Evolutionary conservation across 2,113 vertebrate species (phyloP), one percentile per base, ranked within the genome.

Genomic region (Helogale parvula): DNA sequence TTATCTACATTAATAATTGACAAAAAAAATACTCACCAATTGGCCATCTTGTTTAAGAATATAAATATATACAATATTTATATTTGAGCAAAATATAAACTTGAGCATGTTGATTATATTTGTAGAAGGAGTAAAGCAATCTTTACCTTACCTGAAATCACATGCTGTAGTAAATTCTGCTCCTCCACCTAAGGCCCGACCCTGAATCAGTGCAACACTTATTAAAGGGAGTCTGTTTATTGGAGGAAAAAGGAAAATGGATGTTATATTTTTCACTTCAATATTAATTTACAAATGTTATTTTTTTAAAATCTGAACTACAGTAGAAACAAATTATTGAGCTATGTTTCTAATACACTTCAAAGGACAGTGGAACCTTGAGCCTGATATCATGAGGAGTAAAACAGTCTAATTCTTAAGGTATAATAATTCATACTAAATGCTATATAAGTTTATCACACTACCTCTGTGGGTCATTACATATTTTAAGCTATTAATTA

Each of bases 121-220:
- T 93, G 31, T 90, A 38, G 3, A 66, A 72, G 38, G 17, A 82
- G 5, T 66, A 66, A 93, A n/a, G 38, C 57, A 27, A 25, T 52
- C 71, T 76, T 82, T 29, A 68, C 25, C 97, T 85, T 98, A 99
- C 99, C 99, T 99, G 98, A 99, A 99, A 98, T 99, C 99, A 97
- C 99, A 99, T 3, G 99, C 99, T 4, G 99, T 99, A 31, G 98
- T 98, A 94, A 99, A 96, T 96, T 99, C 99, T 86, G 99, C 99
- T 52, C 99, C 99, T 96, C 99, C 99, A 93, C 99, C 99, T 69
- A 99, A 29, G 1, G 99, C 99, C 94, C 98, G 98, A 60, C 99
- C 99, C 98, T 99, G 99, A 98, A 99, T 96, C 95, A 99, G 94
- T 1, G 99, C 99, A 65, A 99, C 99, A 84, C 99, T 99, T 97